Conservation (phyloP, 1,140 invertebrate species). For the Pseudomyrmex sp. region DNA sequence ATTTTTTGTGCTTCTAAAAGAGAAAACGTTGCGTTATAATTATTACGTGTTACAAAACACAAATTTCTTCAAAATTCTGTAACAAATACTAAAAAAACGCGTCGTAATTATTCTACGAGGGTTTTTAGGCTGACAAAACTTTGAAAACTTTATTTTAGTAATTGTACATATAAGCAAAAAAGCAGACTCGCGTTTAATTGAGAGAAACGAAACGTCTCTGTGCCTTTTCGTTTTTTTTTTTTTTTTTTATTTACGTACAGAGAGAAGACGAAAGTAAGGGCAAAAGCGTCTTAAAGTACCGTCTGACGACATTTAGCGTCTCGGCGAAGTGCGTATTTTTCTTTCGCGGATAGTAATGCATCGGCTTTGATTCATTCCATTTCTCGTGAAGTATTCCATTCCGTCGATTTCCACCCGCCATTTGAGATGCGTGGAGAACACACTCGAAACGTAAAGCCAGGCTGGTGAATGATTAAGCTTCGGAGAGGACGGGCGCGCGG, state of each 20-base stretch:
- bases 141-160: conserved; percentile 43
- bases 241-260: too few species aligned
- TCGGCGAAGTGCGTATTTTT: conserved; percentile 27
- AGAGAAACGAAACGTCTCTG: neutral
- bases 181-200: conserved; percentile 26
- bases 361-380: conserved; percentile 50
- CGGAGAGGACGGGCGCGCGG: neutral
- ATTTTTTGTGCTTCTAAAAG: too few species aligned
- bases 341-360: conserved; percentile 17
- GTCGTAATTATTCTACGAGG: neutral
- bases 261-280: conserved; percentile 1
- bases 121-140: neutral
- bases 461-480: conserved; percentile 62
- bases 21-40: too few species aligned
- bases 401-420: conserved; percentile 10
- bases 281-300: conserved; percentile 21
- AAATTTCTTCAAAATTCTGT: too few species aligned
- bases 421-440: conserved; percentile 42
- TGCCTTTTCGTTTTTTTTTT: neutral
- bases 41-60: neutral
- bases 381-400: conserved; percentile 29
- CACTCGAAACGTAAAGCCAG: conserved; percentile 16
- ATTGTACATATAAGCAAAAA: conserved; percentile 5
- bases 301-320: conserved; percentile 20
- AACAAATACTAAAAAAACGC: neutral